Base-by-base conservation (phyloP, 2,888 invertebrate species). In the Acanthosepion esculentum region DNA sequence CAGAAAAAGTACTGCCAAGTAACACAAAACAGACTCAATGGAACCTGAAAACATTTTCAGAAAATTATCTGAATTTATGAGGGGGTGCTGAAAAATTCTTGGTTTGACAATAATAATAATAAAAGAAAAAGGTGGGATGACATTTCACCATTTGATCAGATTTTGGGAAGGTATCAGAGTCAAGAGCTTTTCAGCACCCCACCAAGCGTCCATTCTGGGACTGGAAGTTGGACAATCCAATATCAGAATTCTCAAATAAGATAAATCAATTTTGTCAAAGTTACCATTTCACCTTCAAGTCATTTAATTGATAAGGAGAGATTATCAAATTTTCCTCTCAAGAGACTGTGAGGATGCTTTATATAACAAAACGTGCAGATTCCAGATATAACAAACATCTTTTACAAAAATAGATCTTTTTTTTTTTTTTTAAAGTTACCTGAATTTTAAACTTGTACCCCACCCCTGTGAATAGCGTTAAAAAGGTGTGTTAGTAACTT, bases 401-500 rank as follows among this genome's bases (percentile, higher is more conserved):
- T n/a, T n/a, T n/a, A 3, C 0, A 78, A 78, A 78, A 78, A 8
- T 1, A 78, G 5, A 10, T 78, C 2, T 78, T 78, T 41, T 41
- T 41, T 41, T 41, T 41, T 41, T 41, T 41, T 41, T 41, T 78
- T 78, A 8, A n/a, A 78, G 10, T 78, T 78, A 78, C 15, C n/a
- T 78, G 78, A n/a, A 78, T 12, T 78, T 78, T 78, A 33, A 78
- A 78, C 15, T n/a, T 33, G n/a, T 64, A 33, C 26, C 6, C 23
- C 15, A 91, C 91, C 78, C 48, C 48, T 94, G 18, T 41, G 64
- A 93, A 50, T 29, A 53, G 20, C n/a, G 91, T 29, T 41, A 23
- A 78, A 48, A 48, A 20, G 48, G 91, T 78, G 50, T 55, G 94
- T 53, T 78, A 41, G 91, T 48, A 91, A 95, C 95, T 50, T 95